Percentiles rank a stretch among this genome's conserved stretches.
Conservation (phyloP, 1,140 invertebrate genomes). For the Drosophila leontia region DNA sequence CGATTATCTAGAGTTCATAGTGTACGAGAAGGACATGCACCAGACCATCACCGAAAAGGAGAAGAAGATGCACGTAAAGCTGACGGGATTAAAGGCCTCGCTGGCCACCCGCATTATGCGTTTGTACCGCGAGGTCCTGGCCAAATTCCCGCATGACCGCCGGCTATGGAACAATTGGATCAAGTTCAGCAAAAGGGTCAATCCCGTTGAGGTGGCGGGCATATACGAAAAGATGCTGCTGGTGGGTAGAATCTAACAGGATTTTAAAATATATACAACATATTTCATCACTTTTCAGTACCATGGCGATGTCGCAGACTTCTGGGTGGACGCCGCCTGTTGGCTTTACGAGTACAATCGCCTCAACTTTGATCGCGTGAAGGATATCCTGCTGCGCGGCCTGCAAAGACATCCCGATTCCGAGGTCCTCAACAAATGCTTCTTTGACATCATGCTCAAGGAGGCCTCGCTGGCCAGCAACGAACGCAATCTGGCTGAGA, state of each 20-base stretch:
- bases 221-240: conserved; percentile 82
- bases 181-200: conserved; percentile 71
- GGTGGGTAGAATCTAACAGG: conserved; percentile 30
- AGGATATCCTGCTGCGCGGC: conserved; percentile 71
- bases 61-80: conserved; percentile 46
- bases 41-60: conserved; percentile 69
- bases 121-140: conserved; percentile 70
- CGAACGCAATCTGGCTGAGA: conserved; percentile 47
- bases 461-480: conserved; percentile 55
- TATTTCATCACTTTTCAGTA: conserved; percentile 42
- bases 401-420: conserved; percentile 71
- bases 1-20: conserved; percentile 75
- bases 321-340: conserved; percentile 70
- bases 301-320: conserved; percentile 64
- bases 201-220: conserved; percentile 68
- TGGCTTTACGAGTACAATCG: conserved; percentile 76
- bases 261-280: background rate
- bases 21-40: conserved; percentile 75
- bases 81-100: conserved; percentile 58
- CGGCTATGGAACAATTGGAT: conserved; percentile 72
- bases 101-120: conserved; percentile 66
- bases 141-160: conserved; percentile 64
- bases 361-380: conserved; percentile 58
- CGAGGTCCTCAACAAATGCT: conserved; percentile 63
- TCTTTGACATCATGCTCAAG: conserved; percentile 70